Conservation (phyloP, 2,888 invertebrate species). For the Dichetophora obliterata region DNA sequence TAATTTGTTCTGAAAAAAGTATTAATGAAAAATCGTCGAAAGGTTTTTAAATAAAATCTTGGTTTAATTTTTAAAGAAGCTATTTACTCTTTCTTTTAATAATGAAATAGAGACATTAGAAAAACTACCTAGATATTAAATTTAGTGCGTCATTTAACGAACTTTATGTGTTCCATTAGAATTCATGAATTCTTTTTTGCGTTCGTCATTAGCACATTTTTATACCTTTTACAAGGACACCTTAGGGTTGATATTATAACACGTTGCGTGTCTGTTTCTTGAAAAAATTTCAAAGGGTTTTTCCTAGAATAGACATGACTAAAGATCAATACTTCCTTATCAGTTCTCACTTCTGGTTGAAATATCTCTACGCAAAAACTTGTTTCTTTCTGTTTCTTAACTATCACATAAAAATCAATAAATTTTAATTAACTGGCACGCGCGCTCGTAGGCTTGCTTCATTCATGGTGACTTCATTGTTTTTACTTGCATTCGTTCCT, state of each 20-base stretch:
- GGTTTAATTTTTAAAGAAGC: too few relatives aligned
- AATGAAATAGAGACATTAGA: too few relatives aligned
- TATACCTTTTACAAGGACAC: neutral
- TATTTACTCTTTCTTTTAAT: too few relatives aligned
- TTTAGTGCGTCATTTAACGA: neutral
- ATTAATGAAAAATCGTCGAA: too few relatives aligned
- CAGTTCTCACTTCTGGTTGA: neutral
- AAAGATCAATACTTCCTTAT: neutral
- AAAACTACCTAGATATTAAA: neutral
- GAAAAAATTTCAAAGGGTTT: too few relatives aligned
- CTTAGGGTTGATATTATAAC: too few relatives aligned
- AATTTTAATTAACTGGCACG: constrained; percentile 21
- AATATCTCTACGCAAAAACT: too few relatives aligned
- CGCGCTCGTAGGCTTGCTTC: neutral
- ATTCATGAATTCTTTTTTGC: neutral
- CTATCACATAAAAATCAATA: neutral
- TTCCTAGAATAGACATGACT: too few relatives aligned
- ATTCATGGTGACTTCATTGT: neutral
- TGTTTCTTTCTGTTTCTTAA: neutral
- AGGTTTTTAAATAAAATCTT: too few relatives aligned
- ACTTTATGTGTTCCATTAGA: neutral
- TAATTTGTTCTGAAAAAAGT: too few relatives aligned
- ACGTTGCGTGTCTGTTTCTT: too few relatives aligned
- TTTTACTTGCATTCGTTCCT: neutral
- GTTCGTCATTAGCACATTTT: neutral